Evolutionary conservation across 2,888 invertebrate genomes (phyloP), one percentile per base, ranked within the genome.

Genomic region (Pammene fasciana): DNA sequence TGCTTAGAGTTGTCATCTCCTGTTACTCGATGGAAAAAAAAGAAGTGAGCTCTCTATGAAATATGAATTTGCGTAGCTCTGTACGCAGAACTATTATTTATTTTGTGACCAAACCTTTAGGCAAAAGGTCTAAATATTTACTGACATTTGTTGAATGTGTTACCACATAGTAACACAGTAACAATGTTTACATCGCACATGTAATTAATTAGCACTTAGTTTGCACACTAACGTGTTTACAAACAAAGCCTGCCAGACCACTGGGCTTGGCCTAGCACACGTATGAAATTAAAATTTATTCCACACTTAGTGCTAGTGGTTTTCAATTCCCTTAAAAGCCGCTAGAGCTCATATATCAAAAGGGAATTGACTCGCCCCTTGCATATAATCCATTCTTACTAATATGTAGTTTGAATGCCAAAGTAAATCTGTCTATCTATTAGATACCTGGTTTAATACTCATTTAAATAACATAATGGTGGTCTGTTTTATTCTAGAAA

Each of bases 321-420:
- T 78, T 78, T 74, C 71, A 78, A 80, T 80, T 79, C 78, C 78
- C 78, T 65, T 65, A 71, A 74, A 77, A 73, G 71, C 76, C 73
- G 73, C 78, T 79, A 73, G 65, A 74, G 72, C 71, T 72, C 56
- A 72, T 57, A 74, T 73, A 46, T 52, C 38, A 46, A 59, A n/a
- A 41, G 43, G 45, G 54, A 46, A 50, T 61, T 61, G 26, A 67
- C 55, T 41, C 26, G 48, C 66, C 46, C 3, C 13, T 14, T 46
- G 52, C 57, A 57, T 60, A 46, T 26, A 46, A n/a, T n/a, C n/a
- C n/a, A n/a, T n/a, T n/a, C n/a, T n/a, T n/a, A n/a, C n/a, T n/a
- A n/a, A n/a, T n/a, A n/a, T n/a, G n/a, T n/a, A n/a, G 10, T 2
- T 8, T 43, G 11, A 38, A 13, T 43, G 43, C 43, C 26, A 26